These are phyloP conservation scores for Shargacucullia verbasci DNA, from an alignment of 2,888 invertebrate species.

Conservation along the genomic window DNA sequence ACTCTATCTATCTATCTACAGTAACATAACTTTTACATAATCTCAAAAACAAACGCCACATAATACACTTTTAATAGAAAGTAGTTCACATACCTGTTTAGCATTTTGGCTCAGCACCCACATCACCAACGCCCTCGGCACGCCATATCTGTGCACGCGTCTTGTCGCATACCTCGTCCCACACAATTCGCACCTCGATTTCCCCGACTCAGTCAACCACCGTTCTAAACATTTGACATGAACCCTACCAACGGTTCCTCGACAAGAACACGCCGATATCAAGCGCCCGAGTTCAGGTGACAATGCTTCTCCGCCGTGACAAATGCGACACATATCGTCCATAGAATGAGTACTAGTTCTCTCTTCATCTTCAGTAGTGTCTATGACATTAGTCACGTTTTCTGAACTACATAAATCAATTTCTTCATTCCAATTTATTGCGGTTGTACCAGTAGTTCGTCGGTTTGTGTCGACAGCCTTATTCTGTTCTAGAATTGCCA, in stretches of 20 bases:
- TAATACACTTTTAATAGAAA: not conserved
- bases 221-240: conserved; percentile 93
- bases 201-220: conserved; percentile 93
- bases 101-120: conserved; percentile 89
- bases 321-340: conserved; percentile 84
- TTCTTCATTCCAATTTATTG: conserved; percentile 69
- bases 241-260: conserved; percentile 92
- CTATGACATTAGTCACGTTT: conserved; percentile 43
- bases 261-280: conserved; percentile 83
- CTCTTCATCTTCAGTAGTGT: conserved; percentile 60
- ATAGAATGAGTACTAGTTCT: conserved; percentile 72
- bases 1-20: too few species aligned
- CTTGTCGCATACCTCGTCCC: conserved; percentile 91
- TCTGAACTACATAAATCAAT: conserved; percentile 52
- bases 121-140: conserved; percentile 87
- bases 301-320: conserved; percentile 79
- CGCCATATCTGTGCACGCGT: conserved; percentile 90
- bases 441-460: conserved; percentile 57
- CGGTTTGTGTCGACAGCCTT: conserved; percentile 52
- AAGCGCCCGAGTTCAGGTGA: conserved; percentile 74
- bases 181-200: conserved; percentile 92
- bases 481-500: conserved; percentile 57
- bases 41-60: too few species aligned
- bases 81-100: conserved; percentile 74
- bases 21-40: too few species aligned